phyloP scores from a whole-genome alignment of 2,113 vertebrate species.

The Lathamus discolor region DNA sequence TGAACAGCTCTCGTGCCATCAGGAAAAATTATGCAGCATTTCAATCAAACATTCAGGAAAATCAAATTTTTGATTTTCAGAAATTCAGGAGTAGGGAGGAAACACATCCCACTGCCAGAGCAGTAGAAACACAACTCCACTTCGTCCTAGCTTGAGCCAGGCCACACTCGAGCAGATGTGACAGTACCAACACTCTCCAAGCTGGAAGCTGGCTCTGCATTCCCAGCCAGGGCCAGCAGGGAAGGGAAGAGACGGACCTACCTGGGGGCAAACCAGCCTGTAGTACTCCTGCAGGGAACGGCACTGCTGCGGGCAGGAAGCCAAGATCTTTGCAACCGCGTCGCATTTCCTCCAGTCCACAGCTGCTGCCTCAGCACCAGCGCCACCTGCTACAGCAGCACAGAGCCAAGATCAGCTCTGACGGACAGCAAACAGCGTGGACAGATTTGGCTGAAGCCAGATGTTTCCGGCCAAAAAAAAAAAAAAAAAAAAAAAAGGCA shows the following conservation, averaged over 20 bases:
- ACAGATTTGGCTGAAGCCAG: not conserved
- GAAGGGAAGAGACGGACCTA: conserved; percentile 15
- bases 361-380: conserved; percentile 70
- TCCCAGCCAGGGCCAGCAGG: not conserved
- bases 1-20: not conserved
- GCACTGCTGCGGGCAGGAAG: conserved; percentile 90
- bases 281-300: conserved; percentile 86
- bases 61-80: too few species aligned
- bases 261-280: conserved; percentile 88
- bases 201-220: rapidly evolving
- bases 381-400: conserved; percentile 71
- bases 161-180: rapidly evolving
- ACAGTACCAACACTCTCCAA: not conserved
- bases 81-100: not conserved
- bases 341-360: conserved; percentile 93
- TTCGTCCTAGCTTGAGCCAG: not conserved
- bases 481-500: not conserved
- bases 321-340: conserved; percentile 85
- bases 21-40: not conserved
- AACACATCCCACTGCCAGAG: not conserved
- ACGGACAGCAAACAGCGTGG: not conserved
- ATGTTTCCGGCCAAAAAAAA: not conserved
- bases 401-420: conserved; percentile 24
- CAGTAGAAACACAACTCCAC: not conserved
- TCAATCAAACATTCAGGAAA: not conserved